A percentile compares a stretch with the other conserved stretches of the same genome.
Conservation (phyloP, 2,797 vertebrate species). For the Anniella stebbinsi region DNA sequence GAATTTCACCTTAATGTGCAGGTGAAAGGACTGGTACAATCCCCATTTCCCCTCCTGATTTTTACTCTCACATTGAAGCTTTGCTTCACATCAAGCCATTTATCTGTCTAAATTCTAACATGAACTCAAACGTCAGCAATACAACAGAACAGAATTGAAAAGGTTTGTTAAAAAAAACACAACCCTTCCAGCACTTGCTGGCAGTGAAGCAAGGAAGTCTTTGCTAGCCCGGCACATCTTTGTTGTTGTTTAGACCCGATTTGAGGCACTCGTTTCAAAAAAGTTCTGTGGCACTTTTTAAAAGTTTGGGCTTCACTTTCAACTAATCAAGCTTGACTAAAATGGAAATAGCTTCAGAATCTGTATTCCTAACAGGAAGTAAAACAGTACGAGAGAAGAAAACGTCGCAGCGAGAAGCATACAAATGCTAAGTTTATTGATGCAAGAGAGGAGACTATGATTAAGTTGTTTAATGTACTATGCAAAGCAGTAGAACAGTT, state of each 20-base stretch:
- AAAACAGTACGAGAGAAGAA: conserved; percentile 58
- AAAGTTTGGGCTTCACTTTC: conserved; percentile 35
- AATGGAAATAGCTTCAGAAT: conserved; percentile 68
- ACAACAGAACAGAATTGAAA: neutral
- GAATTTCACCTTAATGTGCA: neutral
- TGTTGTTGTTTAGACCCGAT: neutral
- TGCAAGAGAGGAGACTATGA: conserved; percentile 61
- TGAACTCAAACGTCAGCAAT: neutral
- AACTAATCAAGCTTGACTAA: conserved; percentile 57
- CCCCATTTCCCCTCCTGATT: neutral
- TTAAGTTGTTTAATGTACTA: conserved; percentile 69
- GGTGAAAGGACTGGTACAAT: too few relatives aligned
- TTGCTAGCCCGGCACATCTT: conserved; percentile 18
- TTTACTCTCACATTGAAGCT: neutral
- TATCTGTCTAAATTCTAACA: neutral
- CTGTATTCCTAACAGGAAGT: conserved; percentile 64
- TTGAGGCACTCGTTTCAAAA: conserved; percentile 43
- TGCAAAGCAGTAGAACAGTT: conserved; percentile 59
- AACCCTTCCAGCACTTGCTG: neutral
- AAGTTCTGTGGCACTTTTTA: neutral
- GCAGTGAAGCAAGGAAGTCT: conserved; percentile 20
- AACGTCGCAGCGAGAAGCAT: conserved; percentile 58
- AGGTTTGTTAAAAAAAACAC: neutral
- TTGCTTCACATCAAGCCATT: neutral
- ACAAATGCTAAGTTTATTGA: conserved; percentile 68